These are phyloP conservation scores for Theristicus caerulescens DNA, from an alignment of 2,113 vertebrate species.

Conservation along the genomic window DNA sequence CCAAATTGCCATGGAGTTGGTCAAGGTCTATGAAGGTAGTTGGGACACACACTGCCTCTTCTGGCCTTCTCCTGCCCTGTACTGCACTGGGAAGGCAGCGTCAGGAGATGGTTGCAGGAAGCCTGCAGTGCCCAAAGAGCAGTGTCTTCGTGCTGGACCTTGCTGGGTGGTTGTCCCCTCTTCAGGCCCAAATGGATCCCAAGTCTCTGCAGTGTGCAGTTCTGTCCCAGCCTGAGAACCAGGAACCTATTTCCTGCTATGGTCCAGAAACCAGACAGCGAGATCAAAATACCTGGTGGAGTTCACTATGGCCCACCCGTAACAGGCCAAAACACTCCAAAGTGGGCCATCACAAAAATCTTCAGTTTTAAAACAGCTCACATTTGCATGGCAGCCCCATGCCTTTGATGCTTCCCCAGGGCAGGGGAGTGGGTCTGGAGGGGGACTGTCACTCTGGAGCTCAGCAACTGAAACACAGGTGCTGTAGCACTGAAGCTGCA, in stretches of 20 bases:
- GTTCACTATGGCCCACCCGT: not conserved
- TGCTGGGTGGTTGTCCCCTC: not conserved
- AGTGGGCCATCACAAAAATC: not conserved
- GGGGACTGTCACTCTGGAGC: not conserved
- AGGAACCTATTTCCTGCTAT: not conserved
- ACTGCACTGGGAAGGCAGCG: not conserved
- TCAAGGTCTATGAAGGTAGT: not conserved
- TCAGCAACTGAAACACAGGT: not conserved
- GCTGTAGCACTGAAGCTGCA: not conserved
- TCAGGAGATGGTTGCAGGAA: not conserved
- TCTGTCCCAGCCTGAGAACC: not conserved
- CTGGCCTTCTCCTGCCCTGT: not conserved
- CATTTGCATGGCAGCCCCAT: fast-evolving
- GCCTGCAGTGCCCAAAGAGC: not conserved
- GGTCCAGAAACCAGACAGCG: not conserved
- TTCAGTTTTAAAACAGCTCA: not conserved
- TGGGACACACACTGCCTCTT: not conserved
- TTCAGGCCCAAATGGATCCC: not conserved
- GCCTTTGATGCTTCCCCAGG: not conserved
- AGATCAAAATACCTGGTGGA: not conserved
- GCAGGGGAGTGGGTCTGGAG: not conserved
- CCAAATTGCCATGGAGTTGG: not conserved
- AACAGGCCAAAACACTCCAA: not conserved
- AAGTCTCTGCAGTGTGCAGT: not conserved
- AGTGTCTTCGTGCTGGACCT: not conserved